Percentiles rank a stretch among this genome's conserved stretches.
Conservation (phyloP, 2,888 invertebrate species). For the Idaea aversata region DNA sequence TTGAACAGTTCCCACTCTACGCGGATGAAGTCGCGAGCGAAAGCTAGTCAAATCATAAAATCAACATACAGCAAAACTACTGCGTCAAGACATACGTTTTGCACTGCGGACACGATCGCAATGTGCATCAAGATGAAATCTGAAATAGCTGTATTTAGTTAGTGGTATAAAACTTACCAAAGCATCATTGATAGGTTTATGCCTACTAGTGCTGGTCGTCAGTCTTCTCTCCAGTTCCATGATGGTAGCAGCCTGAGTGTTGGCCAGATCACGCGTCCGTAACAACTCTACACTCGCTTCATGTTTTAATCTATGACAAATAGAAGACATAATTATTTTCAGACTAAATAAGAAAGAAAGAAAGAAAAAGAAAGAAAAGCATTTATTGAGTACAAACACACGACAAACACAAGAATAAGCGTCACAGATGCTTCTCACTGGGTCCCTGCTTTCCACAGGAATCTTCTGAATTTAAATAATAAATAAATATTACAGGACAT, state of each 20-base stretch:
- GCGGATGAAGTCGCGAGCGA: no score
- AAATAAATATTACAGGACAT: no score
- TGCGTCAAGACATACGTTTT: no score
- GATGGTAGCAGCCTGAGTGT: conserved; percentile 63
- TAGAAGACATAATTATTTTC: conserved; percentile 20
- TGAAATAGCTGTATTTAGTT: conserved; percentile 5
- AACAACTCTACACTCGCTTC: conserved; percentile 60
- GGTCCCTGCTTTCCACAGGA: neutral
- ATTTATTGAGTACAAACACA: no score
- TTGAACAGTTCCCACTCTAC: no score
- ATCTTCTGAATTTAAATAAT: neutral
- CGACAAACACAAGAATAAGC: no score
- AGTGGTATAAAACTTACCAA: conserved; percentile 35
- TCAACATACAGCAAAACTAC: no score
- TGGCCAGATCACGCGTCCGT: conserved; percentile 54
- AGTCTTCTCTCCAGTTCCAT: conserved; percentile 71
- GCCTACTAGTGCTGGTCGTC: conserved; percentile 33
- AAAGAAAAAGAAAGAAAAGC: no score
- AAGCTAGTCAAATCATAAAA: no score
- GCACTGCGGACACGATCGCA: neutral
- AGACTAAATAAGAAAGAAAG: no score
- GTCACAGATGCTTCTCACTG: no score
- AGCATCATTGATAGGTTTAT: conserved; percentile 44
- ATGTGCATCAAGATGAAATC: no score
- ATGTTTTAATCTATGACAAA: conserved; percentile 56